Evolutionary conservation across 2,888 invertebrate species (phyloP).

Genomic region (Cephalotes varians): DNA sequence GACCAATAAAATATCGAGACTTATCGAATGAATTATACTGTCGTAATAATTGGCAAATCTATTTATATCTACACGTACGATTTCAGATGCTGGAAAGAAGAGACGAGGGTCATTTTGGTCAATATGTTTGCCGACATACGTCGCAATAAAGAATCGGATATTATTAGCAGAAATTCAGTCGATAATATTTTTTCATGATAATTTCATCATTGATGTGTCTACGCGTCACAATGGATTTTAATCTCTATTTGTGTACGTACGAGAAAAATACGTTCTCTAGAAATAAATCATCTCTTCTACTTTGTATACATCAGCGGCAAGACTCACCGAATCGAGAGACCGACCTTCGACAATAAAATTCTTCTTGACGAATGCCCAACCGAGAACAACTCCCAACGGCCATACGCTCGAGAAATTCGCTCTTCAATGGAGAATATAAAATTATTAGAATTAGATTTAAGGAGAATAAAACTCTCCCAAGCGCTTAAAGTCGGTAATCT

Average conservation of each 20-base stretch:
- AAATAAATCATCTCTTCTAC: not conserved
- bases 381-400: not conserved
- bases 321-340: not conserved
- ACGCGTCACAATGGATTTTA: not conserved
- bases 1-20: not conserved
- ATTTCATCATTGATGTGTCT: not conserved
- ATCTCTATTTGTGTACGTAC: not conserved
- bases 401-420: not conserved
- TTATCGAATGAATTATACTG: not conserved
- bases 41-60: not conserved
- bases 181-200: not conserved
- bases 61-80: not conserved
- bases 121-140: too few relatives aligned
- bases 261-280: not conserved
- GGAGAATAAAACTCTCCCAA: not conserved
- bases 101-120: not conserved
- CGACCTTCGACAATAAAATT: not conserved
- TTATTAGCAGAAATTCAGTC: not conserved
- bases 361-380: not conserved
- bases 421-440: not conserved
- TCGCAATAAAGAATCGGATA: slow-evolving; percentile 3
- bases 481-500: slow-evolving; percentile 15
- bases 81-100: not conserved
- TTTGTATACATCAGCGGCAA: not conserved
- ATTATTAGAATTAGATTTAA: slow-evolving; percentile 19